Evolutionary conservation across 2,797 vertebrate genomes (phyloP), one percentile per base, ranked within the genome.

Genomic region (Antennarius maculatus): DNA sequence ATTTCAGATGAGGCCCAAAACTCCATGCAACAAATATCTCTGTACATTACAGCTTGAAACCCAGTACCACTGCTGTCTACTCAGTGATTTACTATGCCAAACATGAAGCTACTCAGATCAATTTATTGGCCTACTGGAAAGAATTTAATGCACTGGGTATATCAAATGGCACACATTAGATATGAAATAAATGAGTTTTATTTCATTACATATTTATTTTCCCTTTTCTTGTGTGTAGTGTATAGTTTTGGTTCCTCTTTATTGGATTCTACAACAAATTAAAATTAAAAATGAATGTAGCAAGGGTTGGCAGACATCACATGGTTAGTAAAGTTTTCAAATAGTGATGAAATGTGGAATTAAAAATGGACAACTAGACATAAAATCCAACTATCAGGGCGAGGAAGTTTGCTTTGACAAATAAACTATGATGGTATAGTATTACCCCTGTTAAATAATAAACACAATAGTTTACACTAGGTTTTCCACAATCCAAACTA

Each of bases 11-110:
- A 79, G 82, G 77, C 70, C 52, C 63, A 51, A 34, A 72, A 69
- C 74, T 61, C 66, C 14, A 10, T 61, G 73, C 67, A 82, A 77
- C 81, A 88, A 88, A 89, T 81, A 74, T 76, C 82, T 83, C 58
- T 83, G 70, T 76, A 83, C 81, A 75, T 82, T 75, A 77, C 34
- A 80, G 81, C 76, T 71, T 79, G 89, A 89, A 91, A 89, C 87
- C 74, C 47, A 84, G 86, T 79, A 86, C 77, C 83, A 47, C 31
- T 29, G 45, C 58, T 43, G 74, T 69, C 65, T 56, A 27, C 74
- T 70, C 69, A 64, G 81, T 77, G 74, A 85, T 82, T 85, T 74
- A 55, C 45, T 66, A 76, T 57, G 59, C n/a, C 61, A 74, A 82
- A 84, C 60, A 66, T 10, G 43, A 37, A 34, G 79, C 66, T 60